Evolutionary conservation across 1,140 invertebrate species (phyloP).

Genomic region (Zaprionus kolodkinae): DNA sequence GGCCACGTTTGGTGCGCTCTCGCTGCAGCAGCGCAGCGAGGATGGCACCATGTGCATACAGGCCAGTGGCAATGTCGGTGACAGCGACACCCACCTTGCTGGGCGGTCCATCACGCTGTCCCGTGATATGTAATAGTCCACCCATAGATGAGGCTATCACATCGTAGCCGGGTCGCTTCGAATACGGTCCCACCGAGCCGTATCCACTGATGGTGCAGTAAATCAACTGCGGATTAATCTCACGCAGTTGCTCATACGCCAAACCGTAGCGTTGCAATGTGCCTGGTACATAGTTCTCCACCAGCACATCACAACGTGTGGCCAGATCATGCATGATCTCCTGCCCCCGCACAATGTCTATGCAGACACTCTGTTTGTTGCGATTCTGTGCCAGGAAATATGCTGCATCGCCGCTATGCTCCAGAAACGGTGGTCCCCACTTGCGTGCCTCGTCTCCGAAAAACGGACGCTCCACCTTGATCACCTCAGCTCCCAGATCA

Average conservation of each 20-base stretch:
- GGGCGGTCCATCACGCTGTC: slow-evolving; percentile 92
- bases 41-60: slow-evolving; percentile 98
- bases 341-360: slow-evolving; percentile 93
- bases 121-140: slow-evolving; percentile 95
- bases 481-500: slow-evolving; percentile 97
- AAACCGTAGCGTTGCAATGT: slow-evolving; percentile 91
- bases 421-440: slow-evolving; percentile 96
- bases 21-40: slow-evolving; percentile 94
- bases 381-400: slow-evolving; percentile 96
- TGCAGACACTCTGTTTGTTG: slow-evolving; percentile 97
- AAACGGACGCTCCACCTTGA: slow-evolving; percentile 93
- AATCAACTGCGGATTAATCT: slow-evolving; percentile 91
- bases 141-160: slow-evolving; percentile 97
- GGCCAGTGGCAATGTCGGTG: slow-evolving; percentile 96
- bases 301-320: slow-evolving; percentile 92
- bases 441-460: slow-evolving; percentile 93
- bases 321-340: slow-evolving; percentile 91
- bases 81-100: slow-evolving; percentile 97
- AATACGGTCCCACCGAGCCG: slow-evolving; percentile 94
- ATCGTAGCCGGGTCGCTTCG: slow-evolving; percentile 95
- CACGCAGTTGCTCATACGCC: slow-evolving; percentile 91
- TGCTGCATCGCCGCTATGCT: slow-evolving; percentile 89
- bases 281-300: slow-evolving; percentile 98
- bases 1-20: slow-evolving; percentile 91
- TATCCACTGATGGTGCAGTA: slow-evolving; percentile 98